phyloP scores from a whole-genome alignment of 2,113 vertebrate genomes.

The Dunckerocampus dactyliophorus region DNA sequence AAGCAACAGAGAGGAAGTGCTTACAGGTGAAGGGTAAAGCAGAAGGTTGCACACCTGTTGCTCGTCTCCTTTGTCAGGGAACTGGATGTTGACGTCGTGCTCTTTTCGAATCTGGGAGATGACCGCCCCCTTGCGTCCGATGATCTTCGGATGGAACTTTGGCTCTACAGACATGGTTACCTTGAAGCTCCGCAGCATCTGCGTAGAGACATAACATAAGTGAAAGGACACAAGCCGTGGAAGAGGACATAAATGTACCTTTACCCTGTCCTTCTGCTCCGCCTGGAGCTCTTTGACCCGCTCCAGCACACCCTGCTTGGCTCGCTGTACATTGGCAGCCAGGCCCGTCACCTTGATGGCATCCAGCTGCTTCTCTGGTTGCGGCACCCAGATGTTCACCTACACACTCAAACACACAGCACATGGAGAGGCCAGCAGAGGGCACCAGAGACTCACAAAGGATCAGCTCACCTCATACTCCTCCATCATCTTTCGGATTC shows the following conservation, averaged over 20 bases:
- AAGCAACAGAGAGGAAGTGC: background rate
- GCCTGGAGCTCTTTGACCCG: slow-evolving; percentile 76
- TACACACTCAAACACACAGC: slow-evolving; percentile 21
- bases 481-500: slow-evolving; percentile 84
- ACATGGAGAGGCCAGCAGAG: slow-evolving; percentile 9
- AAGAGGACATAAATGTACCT: background rate
- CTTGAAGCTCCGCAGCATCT: slow-evolving; percentile 79
- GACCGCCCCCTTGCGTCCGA: slow-evolving; percentile 79
- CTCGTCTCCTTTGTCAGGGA: slow-evolving; percentile 80
- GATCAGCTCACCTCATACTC: slow-evolving; percentile 71
- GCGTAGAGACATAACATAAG: slow-evolving; percentile 2
- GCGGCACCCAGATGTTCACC: slow-evolving; percentile 79
- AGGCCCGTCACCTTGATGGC: slow-evolving; percentile 77
- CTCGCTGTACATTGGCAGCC: slow-evolving; percentile 71
- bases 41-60: slow-evolving; percentile 67
- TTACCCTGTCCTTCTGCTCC: slow-evolving; percentile 77
- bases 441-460: background rate
- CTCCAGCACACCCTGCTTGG: slow-evolving; percentile 70
- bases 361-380: slow-evolving; percentile 74
- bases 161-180: slow-evolving; percentile 74
- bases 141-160: slow-evolving; percentile 81
- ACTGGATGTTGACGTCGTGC: slow-evolving; percentile 79
- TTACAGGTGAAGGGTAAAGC: background rate
- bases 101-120: slow-evolving; percentile 81
- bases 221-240: background rate